These are phyloP conservation scores for Acronicta leporina DNA, from an alignment of 2,888 invertebrate genomes.

Conservation along the genomic window DNA sequence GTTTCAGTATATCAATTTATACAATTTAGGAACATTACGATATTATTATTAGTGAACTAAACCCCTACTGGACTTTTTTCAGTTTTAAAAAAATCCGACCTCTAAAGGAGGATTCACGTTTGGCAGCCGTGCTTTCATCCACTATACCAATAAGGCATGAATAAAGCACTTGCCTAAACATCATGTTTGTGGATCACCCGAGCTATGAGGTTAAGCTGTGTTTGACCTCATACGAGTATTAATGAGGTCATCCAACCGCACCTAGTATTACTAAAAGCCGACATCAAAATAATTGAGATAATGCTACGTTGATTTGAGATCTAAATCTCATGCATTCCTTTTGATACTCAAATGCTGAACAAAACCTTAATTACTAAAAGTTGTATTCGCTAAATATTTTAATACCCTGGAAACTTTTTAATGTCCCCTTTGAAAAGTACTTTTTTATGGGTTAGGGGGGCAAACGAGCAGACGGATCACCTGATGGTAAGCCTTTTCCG, in stretches of 20 bases:
- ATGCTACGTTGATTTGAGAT: background rate
- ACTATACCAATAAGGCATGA: no score
- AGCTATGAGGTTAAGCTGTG: background rate
- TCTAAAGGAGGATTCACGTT: no score
- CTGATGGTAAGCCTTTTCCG: no score
- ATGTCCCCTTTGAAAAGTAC: slow-evolving; percentile 14
- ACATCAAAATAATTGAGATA: background rate
- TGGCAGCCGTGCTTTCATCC: no score
- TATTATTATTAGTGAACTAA: no score
- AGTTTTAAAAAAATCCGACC: no score
- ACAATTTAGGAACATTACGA: no score
- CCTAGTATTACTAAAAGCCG: background rate
- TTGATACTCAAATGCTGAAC: slow-evolving; percentile 3
- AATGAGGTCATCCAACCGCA: background rate
- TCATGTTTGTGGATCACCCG: background rate
- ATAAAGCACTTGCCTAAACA: background rate
- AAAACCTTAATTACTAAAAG: slow-evolving; percentile 8
- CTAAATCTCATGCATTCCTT: background rate
- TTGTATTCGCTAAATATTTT: slow-evolving; percentile 24
- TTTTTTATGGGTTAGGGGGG: no score
- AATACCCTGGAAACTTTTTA: slow-evolving; percentile 15
- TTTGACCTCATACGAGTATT: background rate
- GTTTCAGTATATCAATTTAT: no score
- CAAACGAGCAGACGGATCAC: no score
- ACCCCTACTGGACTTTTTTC: no score